Conservation (phyloP, 2,888 invertebrate genomes). For the Rhagonycha fulva region DNA sequence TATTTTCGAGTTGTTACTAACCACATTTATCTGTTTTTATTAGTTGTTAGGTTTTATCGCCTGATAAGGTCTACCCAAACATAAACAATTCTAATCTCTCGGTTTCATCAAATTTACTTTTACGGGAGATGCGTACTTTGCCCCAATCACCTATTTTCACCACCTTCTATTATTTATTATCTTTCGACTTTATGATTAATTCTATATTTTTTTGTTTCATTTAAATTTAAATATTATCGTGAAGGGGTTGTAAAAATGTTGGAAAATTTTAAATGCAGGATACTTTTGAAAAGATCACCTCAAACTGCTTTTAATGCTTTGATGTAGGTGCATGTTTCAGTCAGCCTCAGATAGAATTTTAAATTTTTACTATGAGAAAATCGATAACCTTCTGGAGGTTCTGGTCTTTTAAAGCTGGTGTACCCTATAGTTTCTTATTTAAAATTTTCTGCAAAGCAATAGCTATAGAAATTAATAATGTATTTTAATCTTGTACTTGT, state of each 20-base stretch:
- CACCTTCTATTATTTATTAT: neutral
- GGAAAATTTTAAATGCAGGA: neutral
- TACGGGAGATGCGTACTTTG: neutral
- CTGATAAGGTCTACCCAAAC: neutral
- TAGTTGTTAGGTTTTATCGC: slow-evolving; percentile 6
- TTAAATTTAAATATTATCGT: neutral
- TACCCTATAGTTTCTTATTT: neutral
- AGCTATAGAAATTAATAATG: no score
- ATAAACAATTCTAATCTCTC: slow-evolving; percentile 6
- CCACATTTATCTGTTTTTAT: slow-evolving; percentile 1
- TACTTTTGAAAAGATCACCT: neutral
- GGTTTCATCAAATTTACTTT: neutral
- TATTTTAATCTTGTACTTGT: no score
- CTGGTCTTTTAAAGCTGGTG: neutral
- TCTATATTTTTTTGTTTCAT: neutral
- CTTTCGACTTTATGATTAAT: neutral
- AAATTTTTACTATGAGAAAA: neutral
- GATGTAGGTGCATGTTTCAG: neutral
- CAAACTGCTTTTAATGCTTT: neutral
- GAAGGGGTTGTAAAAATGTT: neutral
- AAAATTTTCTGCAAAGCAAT: neutral
- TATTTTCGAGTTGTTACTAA: neutral
- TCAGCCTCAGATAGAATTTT: neutral
- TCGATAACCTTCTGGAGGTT: neutral
- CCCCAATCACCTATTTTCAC: neutral